Evolutionary conservation across 1,140 invertebrate species (phyloP), one percentile per base, ranked within the genome.

Genomic region (Lutraria rhynchaena): DNA sequence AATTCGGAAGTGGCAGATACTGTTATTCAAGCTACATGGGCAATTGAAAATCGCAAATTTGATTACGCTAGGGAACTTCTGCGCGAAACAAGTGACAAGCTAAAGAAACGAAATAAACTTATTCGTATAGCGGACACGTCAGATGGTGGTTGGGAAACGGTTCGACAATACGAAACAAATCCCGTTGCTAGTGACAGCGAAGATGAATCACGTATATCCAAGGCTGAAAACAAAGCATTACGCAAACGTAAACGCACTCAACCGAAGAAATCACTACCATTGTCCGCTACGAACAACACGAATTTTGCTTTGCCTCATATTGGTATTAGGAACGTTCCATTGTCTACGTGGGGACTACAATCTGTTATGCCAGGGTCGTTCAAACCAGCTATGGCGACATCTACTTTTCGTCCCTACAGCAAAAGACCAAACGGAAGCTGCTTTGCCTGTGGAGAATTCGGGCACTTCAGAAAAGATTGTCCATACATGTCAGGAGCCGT

Each of bases 391-490:
- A 3, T 3, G 3, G 3, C 24, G 55, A 29, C 44, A 19, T n/a
- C n/a, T n/a, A n/a, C n/a, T n/a, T n/a, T n/a, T n/a, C n/a, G n/a
- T n/a, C n/a, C n/a, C n/a, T n/a, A n/a, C n/a, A n/a, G n/a, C n/a
- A n/a, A n/a, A n/a, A n/a, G n/a, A n/a, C n/a, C n/a, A n/a, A 11
- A 11, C 19, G 44, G 44, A 46, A 46, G 44, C 19, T 46, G 44
- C 7, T 46, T 7, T 46, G n/a, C n/a, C n/a, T 46, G 19, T 46
- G 44, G 19, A 11, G 7, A 11, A 46, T 19, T 11, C 44, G 44
- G 44, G 55, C 27, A 57, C n/a, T 71, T 46, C 49, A 33, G 67
- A 27, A 33, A 44, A 51, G 67, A 51, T 9, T 71, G 67, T 55
- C 67, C 46, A 5, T 67, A 67, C 44, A 35, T 60, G 57, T 60